Evolutionary conservation across 2,113 vertebrate genomes (phyloP).

Genomic region (Esox niger): DNA sequence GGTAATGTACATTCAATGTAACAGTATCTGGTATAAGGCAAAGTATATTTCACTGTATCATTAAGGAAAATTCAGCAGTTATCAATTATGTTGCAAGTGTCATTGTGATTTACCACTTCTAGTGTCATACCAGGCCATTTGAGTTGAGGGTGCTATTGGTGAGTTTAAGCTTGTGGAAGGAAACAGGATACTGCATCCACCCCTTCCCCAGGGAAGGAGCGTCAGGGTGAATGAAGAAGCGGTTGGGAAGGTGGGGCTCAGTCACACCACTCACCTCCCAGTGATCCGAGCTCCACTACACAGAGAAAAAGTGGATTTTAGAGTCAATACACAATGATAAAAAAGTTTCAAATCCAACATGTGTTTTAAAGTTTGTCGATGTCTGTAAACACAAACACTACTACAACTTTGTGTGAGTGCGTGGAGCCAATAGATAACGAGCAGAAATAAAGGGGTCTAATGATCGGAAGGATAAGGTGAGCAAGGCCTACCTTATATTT

Average conservation of each 20-base stretch:
- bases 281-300: slow-evolving; percentile 45
- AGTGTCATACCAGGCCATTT: slow-evolving; percentile 41
- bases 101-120: no score
- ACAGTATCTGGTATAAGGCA: no score
- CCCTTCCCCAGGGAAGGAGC: slow-evolving; percentile 50
- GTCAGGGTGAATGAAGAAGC: slow-evolving; percentile 59
- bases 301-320: neutral
- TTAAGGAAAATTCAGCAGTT: no score
- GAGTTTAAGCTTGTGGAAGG: slow-evolving; percentile 61
- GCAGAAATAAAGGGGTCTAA: neutral
- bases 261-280: slow-evolving; percentile 47
- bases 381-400: no score
- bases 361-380: no score
- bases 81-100: no score
- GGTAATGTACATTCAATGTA: no score
- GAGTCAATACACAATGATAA: neutral
- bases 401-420: neutral
- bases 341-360: neutral
- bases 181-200: slow-evolving; percentile 59
- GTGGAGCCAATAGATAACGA: neutral
- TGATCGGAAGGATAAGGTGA: slow-evolving; percentile 23
- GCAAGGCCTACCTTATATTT: slow-evolving; percentile 51
- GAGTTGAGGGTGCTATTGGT: slow-evolving; percentile 59
- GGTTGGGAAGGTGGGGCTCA: slow-evolving; percentile 49
- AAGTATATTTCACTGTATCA: no score